phyloP scores from a whole-genome alignment of 2,797 vertebrate species.

The Trachops cirrhosus region DNA sequence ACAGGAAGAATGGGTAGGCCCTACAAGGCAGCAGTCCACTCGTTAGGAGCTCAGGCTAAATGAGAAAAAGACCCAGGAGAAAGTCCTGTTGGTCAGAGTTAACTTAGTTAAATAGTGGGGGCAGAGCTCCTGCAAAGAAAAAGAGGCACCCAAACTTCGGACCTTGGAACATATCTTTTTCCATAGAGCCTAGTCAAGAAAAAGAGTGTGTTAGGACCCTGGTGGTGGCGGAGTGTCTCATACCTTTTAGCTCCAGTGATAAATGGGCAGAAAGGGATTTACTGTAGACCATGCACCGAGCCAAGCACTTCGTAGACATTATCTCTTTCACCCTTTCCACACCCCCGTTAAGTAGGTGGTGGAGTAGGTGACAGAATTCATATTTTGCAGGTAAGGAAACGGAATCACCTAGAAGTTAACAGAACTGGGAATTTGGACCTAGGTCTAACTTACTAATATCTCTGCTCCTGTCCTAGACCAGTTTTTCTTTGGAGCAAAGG shows the following conservation, averaged over 20 bases:
- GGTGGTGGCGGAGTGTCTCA: not conserved
- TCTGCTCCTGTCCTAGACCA: not conserved
- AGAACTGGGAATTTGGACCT: not conserved
- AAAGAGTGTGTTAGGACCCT: not conserved
- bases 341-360: not conserved
- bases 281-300: not conserved
- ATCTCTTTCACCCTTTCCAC: not conserved
- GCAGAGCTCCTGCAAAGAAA: not conserved
- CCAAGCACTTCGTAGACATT: not conserved
- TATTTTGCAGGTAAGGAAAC: conserved; percentile 29
- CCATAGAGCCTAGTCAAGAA: not conserved
- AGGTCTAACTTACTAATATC: not conserved
- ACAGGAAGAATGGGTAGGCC: not conserved
- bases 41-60: not conserved
- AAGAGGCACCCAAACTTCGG: not conserved
- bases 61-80: not conserved
- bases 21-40: not conserved
- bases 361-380: not conserved
- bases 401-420: not conserved
- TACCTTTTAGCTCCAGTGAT: not conserved
- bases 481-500: conserved; percentile 33
- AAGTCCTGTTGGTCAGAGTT: not conserved
- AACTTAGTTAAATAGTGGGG: not conserved
- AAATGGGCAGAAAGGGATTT: conserved; percentile 9
- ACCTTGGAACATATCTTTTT: not conserved